Evolutionary conservation across 30 jellyfish, hydroid and myxozoan species (phyloP).

Genomic region (Chironex yamaguchii): DNA sequence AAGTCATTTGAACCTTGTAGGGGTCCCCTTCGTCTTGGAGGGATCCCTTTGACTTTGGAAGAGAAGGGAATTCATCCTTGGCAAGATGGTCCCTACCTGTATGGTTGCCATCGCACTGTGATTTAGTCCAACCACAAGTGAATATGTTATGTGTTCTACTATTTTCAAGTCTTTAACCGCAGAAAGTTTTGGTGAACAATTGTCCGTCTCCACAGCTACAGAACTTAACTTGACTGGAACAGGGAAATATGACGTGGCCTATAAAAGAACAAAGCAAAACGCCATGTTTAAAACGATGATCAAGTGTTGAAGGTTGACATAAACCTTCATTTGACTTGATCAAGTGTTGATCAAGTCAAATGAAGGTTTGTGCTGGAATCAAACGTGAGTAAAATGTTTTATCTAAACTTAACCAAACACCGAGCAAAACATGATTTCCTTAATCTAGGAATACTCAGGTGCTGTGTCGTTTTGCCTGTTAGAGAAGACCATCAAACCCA

Average conservation of each 20-base stretch:
- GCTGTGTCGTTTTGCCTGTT: no score
- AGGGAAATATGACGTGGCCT: constrained; percentile 96
- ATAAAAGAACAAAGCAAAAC: not conserved
- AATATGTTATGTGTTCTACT: constrained; percentile 78
- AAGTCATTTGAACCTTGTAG: no score
- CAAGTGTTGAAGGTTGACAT: no score
- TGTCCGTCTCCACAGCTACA: constrained; percentile 65
- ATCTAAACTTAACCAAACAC: no score
- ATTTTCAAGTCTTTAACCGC: constrained; percentile 47
- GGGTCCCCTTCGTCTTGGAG: not conserved
- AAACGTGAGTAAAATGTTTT: no score
- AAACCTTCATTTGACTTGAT: no score
- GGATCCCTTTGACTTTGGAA: not conserved
- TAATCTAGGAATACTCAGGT: no score
- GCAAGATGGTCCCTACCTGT: constrained; percentile 61
- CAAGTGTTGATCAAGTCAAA: no score
- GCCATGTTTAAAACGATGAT: no score
- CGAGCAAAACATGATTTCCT: no score
- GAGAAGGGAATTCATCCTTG: not conserved
- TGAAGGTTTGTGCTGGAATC: no score
- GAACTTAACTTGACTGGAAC: constrained; percentile 81
- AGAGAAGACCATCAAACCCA: no score
- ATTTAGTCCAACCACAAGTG: constrained; percentile 88
- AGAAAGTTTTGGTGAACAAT: constrained; percentile 79
- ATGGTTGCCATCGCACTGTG: constrained; percentile 80